Percentiles rank a stretch among this genome's conserved stretches.
phyloP scores from a whole-genome alignment of 1,140 invertebrate genomes.

The Caenorhabditis brenneri region DNA sequence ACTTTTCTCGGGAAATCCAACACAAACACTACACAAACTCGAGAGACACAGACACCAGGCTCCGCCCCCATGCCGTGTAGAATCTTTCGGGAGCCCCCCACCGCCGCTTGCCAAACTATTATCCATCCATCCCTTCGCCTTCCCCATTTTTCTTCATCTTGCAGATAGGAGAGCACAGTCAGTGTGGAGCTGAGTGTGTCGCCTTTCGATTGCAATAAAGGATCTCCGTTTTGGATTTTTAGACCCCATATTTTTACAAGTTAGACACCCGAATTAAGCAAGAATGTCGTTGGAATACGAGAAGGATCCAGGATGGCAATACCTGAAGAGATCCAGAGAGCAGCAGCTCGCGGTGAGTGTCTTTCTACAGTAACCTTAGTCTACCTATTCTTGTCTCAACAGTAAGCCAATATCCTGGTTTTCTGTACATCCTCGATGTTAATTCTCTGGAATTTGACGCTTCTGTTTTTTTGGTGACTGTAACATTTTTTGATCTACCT shows the following conservation, averaged over 20 bases:
- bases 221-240: too few relatives aligned
- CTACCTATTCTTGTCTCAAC: not conserved
- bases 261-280: not conserved
- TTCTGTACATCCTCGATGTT: too few relatives aligned
- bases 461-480: too few relatives aligned
- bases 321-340: constrained; percentile 57
- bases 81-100: not conserved
- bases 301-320: constrained; percentile 64
- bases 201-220: not conserved
- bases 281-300: constrained; percentile 25
- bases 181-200: constrained; percentile 38
- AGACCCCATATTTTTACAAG: not conserved
- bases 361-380: not conserved
- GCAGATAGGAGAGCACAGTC: constrained; percentile 9
- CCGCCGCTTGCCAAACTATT: constrained; percentile 38
- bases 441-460: too few relatives aligned
- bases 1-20: too few relatives aligned
- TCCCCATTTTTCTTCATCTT: not conserved
- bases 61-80: not conserved
- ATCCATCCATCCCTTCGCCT: not conserved
- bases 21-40: too few relatives aligned
- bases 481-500: too few relatives aligned
- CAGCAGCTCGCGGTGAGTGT: constrained; percentile 55
- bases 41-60: too few relatives aligned
- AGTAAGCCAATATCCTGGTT: too few relatives aligned